phyloP scores from a whole-genome alignment of 2,113 vertebrate genomes.

The Brachyhypopomus gauderio region DNA sequence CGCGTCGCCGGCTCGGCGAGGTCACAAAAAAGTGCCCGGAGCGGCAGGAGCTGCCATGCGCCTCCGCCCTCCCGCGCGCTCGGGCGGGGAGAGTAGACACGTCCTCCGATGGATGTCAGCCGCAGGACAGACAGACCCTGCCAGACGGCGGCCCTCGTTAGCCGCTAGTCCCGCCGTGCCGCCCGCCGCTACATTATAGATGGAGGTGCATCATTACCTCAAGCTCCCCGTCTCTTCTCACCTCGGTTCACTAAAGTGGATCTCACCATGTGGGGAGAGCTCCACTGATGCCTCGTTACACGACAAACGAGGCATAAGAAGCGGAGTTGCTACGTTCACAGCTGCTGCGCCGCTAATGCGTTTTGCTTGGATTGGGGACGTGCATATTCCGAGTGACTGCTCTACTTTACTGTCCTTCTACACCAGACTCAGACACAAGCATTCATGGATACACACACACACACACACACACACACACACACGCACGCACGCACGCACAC shows the following conservation, averaged over 20 bases:
- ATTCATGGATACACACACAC: neutral
- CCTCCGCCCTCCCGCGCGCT: neutral
- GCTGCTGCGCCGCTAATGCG: constrained; percentile 19
- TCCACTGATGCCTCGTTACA: neutral
- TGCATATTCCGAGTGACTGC: constrained; percentile 34
- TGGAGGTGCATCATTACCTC: neutral
- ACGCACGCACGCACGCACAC: neutral
- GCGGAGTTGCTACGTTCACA: neutral
- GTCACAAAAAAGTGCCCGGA: neutral
- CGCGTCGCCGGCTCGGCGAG: neutral
- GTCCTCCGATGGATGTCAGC: constrained; percentile 21
- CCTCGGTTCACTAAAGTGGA: no score
- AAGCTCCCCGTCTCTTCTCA: neutral
- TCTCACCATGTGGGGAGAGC: neutral
- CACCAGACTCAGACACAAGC: neutral
- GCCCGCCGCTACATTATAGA: neutral
- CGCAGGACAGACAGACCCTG: constrained; percentile 5
- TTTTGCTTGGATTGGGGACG: constrained; percentile 27
- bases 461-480: constrained; percentile 8
- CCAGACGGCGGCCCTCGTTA: constrained; percentile 31
- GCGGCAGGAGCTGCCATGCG: neutral
- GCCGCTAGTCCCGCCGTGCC: neutral
- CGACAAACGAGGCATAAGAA: no score
- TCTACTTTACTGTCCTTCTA: constrained; percentile 8
- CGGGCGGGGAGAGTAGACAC: constrained; percentile 25